Evolutionary conservation across 2,113 vertebrate genomes (phyloP).

Genomic region (Laticauda laticaudata): DNA sequence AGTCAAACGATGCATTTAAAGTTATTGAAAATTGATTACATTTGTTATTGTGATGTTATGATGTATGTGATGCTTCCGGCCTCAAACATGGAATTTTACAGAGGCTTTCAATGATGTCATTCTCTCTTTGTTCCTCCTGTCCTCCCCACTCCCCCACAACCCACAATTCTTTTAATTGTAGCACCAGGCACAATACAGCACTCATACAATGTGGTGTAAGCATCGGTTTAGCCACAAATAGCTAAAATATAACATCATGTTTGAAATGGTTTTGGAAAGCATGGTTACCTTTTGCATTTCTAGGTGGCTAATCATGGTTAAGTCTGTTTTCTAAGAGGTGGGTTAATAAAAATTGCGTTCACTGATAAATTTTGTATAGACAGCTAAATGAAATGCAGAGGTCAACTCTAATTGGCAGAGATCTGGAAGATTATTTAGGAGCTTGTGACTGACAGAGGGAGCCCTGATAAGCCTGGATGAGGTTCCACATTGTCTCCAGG

Average conservation of each 20-base stretch:
- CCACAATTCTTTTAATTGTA: not conserved
- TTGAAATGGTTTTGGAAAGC: constrained; percentile 39
- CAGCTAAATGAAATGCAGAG: not conserved
- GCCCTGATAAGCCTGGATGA: not conserved
- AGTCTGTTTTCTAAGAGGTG: not conserved
- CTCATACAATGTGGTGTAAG: not conserved
- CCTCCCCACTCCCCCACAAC: not conserved
- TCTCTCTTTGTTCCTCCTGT: not conserved
- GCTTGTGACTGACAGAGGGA: not conserved
- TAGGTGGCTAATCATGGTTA: not conserved
- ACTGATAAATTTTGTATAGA: not conserved
- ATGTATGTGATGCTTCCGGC: not conserved
- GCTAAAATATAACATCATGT: not conserved
- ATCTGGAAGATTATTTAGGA: not conserved
- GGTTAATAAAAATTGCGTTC: not conserved
- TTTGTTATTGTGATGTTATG: not conserved
- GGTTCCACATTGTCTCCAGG: not conserved
- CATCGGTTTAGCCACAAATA: not conserved
- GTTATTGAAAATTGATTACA: not conserved
- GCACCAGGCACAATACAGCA: not conserved
- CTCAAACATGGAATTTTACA: not conserved
- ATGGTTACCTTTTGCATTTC: not conserved
- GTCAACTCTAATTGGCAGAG: not conserved
- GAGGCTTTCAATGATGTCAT: not conserved
- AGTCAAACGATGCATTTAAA: not conserved